Evolutionary conservation across 2,888 invertebrate species (phyloP).

Genomic region (Axea sp.): DNA sequence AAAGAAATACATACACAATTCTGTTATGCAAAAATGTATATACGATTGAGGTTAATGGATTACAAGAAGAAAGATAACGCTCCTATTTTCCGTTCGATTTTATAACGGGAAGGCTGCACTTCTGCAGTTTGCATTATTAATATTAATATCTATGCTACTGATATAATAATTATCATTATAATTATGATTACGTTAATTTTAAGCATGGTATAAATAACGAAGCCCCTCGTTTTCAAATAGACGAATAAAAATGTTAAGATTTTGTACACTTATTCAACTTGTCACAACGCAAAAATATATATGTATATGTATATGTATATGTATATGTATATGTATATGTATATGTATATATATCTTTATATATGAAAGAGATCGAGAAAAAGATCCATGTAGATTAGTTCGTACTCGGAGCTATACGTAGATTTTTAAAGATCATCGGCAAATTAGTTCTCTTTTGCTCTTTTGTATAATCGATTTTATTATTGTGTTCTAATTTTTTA

Average conservation of each 20-base stretch:
- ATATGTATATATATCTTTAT: conserved; percentile 7
- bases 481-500: conserved; percentile 7
- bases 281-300: conserved; percentile 51
- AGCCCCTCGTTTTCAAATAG: conserved; percentile 21
- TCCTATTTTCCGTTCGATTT: conserved; percentile 53
- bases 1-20: conserved; percentile 1
- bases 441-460: conserved; percentile 1
- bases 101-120: conserved; percentile 39
- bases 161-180: conserved; percentile 44
- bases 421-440: conserved; percentile 5
- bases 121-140: conserved; percentile 56
- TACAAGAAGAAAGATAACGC: conserved; percentile 39
- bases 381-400: conserved; percentile 4
- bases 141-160: conserved; percentile 48
- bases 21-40: conserved; percentile 45
- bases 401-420: conserved; percentile 27
- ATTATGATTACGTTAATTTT: conserved; percentile 52
- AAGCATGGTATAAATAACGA: conserved; percentile 41
- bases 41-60: conserved; percentile 46
- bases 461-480: neutral
- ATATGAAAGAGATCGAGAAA: conserved; percentile 5
- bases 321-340: conserved; percentile 34
- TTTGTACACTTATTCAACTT: conserved; percentile 52
- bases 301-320: neutral
- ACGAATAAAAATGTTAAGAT: conserved; percentile 37